A percentile compares a stretch with the other conserved stretches of the same genome.
Conservation (phyloP, 2,888 invertebrate genomes). For the Steinernema hermaphroditum region DNA sequence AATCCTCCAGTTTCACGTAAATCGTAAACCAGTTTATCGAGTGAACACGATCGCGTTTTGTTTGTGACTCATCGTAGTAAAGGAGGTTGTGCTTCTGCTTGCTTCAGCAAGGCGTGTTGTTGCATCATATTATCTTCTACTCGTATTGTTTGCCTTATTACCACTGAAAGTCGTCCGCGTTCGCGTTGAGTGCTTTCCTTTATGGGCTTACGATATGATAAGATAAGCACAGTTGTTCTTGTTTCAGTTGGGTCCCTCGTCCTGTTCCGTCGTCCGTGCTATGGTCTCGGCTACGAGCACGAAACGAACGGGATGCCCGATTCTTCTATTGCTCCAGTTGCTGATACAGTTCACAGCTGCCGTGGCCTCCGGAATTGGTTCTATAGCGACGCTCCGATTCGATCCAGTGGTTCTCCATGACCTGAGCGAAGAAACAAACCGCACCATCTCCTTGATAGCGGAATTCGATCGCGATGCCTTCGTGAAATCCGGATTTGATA, state of each 20-base stretch:
- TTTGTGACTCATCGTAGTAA: neutral
- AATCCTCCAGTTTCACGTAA: neutral
- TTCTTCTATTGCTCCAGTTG: constrained; percentile 46
- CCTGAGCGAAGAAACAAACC: constrained; percentile 38
- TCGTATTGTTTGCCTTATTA: neutral
- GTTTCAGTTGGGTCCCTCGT: constrained; percentile 12
- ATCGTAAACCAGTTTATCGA: neutral
- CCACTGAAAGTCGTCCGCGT: neutral
- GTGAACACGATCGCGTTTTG: neutral
- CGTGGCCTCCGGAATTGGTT: constrained; percentile 29
- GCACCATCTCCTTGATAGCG: constrained; percentile 36
- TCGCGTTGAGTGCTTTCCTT: neutral
- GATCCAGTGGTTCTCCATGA: constrained; percentile 40
- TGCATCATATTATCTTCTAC: neutral
- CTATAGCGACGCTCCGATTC: constrained; percentile 33
- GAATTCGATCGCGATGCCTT: constrained; percentile 20
- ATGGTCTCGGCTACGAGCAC: constrained; percentile 9
- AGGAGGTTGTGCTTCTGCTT: neutral
- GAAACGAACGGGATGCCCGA: constrained; percentile 38
- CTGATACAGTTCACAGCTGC: constrained; percentile 40
- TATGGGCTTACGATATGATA: constrained; percentile 4
- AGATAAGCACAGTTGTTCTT: neutral
- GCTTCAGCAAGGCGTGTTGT: neutral
- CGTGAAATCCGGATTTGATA: neutral
- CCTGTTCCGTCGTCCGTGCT: neutral